Evolutionary conservation across 2,797 vertebrate species (phyloP), one percentile per base, ranked within the genome.

Genomic region (Neomorphus geoffroyi): DNA sequence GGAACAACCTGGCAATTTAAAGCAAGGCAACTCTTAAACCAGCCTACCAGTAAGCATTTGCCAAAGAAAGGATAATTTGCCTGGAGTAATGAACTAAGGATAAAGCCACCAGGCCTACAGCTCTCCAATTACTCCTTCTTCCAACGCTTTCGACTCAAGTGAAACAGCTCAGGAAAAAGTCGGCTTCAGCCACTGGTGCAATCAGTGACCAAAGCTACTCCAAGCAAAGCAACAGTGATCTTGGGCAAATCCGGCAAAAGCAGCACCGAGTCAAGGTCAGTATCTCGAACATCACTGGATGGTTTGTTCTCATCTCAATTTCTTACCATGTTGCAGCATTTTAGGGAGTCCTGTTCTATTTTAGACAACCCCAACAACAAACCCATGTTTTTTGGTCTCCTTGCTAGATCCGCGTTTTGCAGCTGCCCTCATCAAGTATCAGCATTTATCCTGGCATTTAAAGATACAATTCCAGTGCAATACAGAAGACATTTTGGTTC

Each of bases 71-170:
- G 77, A 28, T 43, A 72, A 91, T 88, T 86, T 78, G 80, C 82
- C 58, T 69, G 82, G 41, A 91, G 77, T 90, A 92, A 90, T 22
- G 13, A 93, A 51, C 82, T 89, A 87, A 78, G 90, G 69, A 74
- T 9, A 82, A 73, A 93, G 62, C 12, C 56, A 81, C 32, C 74
- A 79, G 0, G 13, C 58, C n/a, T 13, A 58, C 11, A 66, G 58
- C n/a, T 54, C n/a, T 88, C 56, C 75, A 60, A 30, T 45, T 75
- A 81, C 26, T 24, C 23, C 46, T 84, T 79, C 84, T 62, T 81
- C 50, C 0, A n/a, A n/a, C n/a, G n/a, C n/a, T n/a, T n/a, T n/a
- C n/a, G 0, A 66, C 21, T 33, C 0, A 0, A 87, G 27, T 39
- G 33, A 27, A 83, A 48, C 35, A 72, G 41, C 58, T 56, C 3